Evolutionary conservation across 2,113 vertebrate species (phyloP).

Genomic region (Megaceryle maxima): DNA sequence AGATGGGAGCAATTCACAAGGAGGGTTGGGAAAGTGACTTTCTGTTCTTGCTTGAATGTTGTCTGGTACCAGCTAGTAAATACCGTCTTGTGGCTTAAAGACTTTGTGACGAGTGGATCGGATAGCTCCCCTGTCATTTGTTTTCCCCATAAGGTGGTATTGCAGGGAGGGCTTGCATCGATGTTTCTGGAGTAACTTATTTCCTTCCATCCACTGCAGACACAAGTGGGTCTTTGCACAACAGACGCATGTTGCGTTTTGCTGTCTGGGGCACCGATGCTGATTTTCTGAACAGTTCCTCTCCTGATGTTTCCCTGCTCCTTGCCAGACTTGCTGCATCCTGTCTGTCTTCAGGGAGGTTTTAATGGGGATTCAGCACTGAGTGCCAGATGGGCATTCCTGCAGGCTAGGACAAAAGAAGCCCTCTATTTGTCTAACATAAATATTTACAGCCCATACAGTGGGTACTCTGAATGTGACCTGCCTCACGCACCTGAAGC

Average conservation of each 20-base stretch:
- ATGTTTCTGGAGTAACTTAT: neutral
- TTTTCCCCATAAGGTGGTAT: neutral
- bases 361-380: neutral
- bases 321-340: neutral
- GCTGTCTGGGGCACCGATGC: neutral
- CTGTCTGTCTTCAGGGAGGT: neutral
- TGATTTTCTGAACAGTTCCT: neutral
- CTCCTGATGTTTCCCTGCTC: neutral
- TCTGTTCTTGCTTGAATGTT: constrained; percentile 59
- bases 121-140: constrained; percentile 2
- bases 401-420: neutral
- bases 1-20: constrained; percentile 61
- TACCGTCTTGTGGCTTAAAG: constrained; percentile 24
- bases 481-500: neutral
- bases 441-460: neutral
- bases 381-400: neutral
- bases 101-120: neutral
- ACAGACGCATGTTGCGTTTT: neutral
- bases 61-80: constrained; percentile 63
- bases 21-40: constrained; percentile 44
- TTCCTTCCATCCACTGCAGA: neutral
- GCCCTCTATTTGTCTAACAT: neutral
- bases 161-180: neutral
- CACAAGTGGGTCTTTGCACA: neutral
- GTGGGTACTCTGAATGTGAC: neutral